phyloP scores from a whole-genome alignment of 1,140 invertebrate species.

The Leptestheria dahalacensis region DNA sequence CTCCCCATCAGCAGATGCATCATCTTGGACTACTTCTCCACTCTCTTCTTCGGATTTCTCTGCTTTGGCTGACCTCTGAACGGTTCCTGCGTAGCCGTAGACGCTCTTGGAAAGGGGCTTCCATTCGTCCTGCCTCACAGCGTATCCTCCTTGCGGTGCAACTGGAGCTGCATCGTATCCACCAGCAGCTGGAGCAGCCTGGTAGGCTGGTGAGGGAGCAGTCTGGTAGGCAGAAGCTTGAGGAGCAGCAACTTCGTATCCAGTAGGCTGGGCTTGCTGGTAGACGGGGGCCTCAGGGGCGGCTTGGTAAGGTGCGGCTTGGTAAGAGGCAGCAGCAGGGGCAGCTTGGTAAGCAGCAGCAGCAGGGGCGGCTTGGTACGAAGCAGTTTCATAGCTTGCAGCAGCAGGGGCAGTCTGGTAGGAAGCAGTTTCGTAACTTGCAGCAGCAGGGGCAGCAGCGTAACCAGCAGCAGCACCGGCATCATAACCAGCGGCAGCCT shows the following conservation, averaged over 20 bases:
- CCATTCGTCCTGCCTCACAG: slow-evolving; percentile 6
- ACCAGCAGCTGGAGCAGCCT: neutral
- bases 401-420: neutral
- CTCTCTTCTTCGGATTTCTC: neutral
- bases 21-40: neutral
- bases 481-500: neutral
- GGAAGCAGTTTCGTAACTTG: neutral
- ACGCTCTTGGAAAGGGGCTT: neutral
- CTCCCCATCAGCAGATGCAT: neutral
- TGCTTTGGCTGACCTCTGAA: neutral
- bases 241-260: too few relatives aligned
- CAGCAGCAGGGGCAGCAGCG: neutral
- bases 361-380: neutral
- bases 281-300: neutral
- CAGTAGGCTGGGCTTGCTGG: neutral
- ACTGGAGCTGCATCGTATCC: neutral
- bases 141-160: slow-evolving; percentile 1
- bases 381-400: neutral
- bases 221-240: neutral
- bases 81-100: neutral
- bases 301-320: neutral
- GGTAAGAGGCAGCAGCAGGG: neutral
- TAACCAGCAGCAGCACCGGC: neutral
- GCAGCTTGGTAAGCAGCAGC: neutral
- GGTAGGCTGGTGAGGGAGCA: neutral